Evolutionary conservation across 2,113 vertebrate species (phyloP).

Genomic region (Campylomormyrus numenius): DNA sequence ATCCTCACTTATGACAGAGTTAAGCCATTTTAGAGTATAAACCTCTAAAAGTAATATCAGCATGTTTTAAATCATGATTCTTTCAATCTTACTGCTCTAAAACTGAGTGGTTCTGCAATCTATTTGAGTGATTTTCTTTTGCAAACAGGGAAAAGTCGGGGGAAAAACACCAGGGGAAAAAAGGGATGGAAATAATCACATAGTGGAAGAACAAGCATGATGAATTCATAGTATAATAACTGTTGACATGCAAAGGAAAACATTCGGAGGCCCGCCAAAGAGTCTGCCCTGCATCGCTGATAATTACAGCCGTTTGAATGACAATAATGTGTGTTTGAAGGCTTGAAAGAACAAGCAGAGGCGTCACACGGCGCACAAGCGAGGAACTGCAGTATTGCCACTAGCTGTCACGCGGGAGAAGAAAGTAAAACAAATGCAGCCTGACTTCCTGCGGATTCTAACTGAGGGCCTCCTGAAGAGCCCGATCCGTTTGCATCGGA

Average conservation of each 20-base stretch:
- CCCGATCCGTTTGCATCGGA: background rate
- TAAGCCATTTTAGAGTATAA: background rate
- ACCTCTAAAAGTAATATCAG: background rate
- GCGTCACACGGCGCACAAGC: background rate
- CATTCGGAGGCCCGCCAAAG: background rate
- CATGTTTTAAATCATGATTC: background rate
- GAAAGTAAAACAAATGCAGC: constrained; percentile 9
- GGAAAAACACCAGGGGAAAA: background rate
- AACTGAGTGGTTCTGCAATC: background rate
- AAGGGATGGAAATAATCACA: constrained; percentile 5
- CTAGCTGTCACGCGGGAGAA: constrained; percentile 13
- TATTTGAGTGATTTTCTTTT: background rate
- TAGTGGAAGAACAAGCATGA: constrained; percentile 6
- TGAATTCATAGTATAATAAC: constrained; percentile 10
- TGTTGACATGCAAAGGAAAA: constrained; percentile 4
- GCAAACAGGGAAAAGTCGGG: background rate
- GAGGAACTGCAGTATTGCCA: background rate
- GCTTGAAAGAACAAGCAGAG: constrained; percentile 12
- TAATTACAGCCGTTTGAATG: constrained; percentile 12
- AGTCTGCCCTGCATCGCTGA: background rate
- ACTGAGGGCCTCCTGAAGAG: background rate
- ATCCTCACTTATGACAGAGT: background rate
- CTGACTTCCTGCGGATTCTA: background rate
- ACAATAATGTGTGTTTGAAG: constrained; percentile 12
- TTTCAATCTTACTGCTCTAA: background rate